A percentile compares a stretch with the other conserved stretches of the same genome.
phyloP scores from a whole-genome alignment of 2,113 vertebrate genomes.

The Tachuris rubrigastra region DNA sequence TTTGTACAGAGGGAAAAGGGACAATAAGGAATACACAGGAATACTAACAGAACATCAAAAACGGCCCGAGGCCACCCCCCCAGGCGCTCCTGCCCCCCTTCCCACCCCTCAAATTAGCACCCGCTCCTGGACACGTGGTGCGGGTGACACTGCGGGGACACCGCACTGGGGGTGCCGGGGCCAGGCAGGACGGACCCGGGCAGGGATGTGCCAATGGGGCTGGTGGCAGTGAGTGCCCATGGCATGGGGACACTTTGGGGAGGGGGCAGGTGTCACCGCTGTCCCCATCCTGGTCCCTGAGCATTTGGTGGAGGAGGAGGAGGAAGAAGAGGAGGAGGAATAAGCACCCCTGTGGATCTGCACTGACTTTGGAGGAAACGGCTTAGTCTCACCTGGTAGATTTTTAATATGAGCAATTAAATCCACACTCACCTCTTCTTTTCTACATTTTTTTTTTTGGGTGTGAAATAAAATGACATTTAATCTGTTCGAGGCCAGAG shows the following conservation, averaged over 20 bases:
- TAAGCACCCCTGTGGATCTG: background rate
- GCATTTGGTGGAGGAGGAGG: background rate
- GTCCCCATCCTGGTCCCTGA: background rate
- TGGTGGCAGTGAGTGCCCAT: accelerated
- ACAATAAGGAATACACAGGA: background rate
- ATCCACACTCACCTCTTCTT: slow-evolving; percentile 88
- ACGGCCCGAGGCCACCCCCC: background rate
- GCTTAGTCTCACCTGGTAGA: slow-evolving; percentile 78
- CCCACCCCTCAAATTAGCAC: background rate
- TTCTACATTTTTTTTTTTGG: slow-evolving; percentile 82
- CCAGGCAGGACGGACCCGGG: background rate
- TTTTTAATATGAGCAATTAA: slow-evolving; percentile 73
- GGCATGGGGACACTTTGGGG: background rate
- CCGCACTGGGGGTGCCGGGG: accelerated
- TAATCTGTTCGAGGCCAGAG: slow-evolving; percentile 69
- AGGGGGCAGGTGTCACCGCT: background rate
- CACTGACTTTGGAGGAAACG: slow-evolving; percentile 65
- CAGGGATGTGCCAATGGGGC: background rate
- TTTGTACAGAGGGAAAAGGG: slow-evolving; percentile 74
- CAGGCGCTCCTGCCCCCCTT: accelerated
- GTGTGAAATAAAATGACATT: slow-evolving; percentile 89
- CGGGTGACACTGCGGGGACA: background rate
- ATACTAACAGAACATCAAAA: accelerated
- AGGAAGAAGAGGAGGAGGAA: background rate
- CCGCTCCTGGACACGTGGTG: background rate